These are phyloP conservation scores for Sylvilagus bachmani DNA, from an alignment of 2,113 vertebrate species.

Conservation along the genomic window DNA sequence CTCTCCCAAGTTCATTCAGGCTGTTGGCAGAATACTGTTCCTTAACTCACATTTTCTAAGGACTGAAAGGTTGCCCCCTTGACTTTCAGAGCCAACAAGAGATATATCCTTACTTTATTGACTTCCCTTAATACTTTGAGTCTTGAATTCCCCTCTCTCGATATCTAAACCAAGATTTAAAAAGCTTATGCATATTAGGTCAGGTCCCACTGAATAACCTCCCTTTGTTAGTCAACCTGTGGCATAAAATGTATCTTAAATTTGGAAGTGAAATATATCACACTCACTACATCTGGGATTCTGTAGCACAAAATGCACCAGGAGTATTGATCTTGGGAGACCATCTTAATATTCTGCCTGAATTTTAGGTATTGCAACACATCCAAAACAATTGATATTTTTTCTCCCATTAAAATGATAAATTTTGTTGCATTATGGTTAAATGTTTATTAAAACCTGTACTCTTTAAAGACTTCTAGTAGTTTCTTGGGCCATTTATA, in stretches of 20 bases:
- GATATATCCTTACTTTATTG: neutral
- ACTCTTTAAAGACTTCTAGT: neutral
- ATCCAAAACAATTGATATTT: neutral
- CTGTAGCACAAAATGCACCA: neutral
- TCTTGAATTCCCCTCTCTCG: neutral
- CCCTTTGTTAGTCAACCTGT: neutral
- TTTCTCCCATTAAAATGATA: neutral
- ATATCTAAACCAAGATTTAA: neutral
- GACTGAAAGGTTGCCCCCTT: accelerated
- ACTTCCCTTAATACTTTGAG: neutral
- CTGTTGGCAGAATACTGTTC: neutral
- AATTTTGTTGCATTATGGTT: neutral
- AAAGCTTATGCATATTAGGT: neutral
- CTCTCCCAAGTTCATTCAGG: neutral
- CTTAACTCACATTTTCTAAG: neutral
- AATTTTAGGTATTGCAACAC: neutral
- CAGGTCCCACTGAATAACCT: neutral
- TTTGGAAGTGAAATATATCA: neutral
- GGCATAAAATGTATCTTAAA: neutral
- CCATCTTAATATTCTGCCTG: neutral
- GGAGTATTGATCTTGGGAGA: neutral
- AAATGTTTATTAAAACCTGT: neutral
- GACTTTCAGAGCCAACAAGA: neutral
- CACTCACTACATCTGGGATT: neutral
- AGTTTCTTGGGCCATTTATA: neutral